phyloP scores from a whole-genome alignment of 2,888 invertebrate species.

The Notocelia uddmanniana region DNA sequence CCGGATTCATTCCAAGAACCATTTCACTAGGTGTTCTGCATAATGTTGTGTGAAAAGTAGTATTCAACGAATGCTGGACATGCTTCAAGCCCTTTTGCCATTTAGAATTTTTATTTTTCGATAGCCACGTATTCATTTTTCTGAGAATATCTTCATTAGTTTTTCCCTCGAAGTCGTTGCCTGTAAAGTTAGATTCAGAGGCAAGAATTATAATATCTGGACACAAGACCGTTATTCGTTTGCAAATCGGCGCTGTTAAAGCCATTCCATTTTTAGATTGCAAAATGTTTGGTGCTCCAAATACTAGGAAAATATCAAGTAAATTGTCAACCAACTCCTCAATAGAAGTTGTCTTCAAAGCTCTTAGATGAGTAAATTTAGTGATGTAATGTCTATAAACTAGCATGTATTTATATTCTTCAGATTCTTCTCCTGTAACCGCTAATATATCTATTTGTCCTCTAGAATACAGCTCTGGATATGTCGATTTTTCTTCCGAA shows the following conservation, averaged over 20 bases:
- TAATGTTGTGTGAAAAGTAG: slow-evolving; percentile 58
- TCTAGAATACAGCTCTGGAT: slow-evolving; percentile 63
- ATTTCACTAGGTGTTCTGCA: slow-evolving; percentile 64
- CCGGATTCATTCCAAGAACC: slow-evolving; percentile 61
- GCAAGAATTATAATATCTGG: slow-evolving; percentile 62
- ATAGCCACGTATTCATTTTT: slow-evolving; percentile 61
- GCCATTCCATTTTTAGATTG: slow-evolving; percentile 66
- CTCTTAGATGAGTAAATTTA: slow-evolving; percentile 64
- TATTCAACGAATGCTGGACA: slow-evolving; percentile 64
- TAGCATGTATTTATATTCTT: slow-evolving; percentile 65
- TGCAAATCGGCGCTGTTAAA: slow-evolving; percentile 63
- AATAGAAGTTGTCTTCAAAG: slow-evolving; percentile 60
- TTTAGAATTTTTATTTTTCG: slow-evolving; percentile 57
- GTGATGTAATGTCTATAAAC: slow-evolving; percentile 64
- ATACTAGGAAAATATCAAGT: slow-evolving; percentile 65
- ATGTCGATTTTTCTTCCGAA: slow-evolving; percentile 42
- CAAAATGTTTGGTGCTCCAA: slow-evolving; percentile 69
- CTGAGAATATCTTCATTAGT: slow-evolving; percentile 65
- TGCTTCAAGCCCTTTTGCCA: slow-evolving; percentile 68
- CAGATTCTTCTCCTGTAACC: slow-evolving; percentile 58
- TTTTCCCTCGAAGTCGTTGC: slow-evolving; percentile 55
- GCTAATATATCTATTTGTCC: slow-evolving; percentile 67
- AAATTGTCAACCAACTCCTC: slow-evolving; percentile 61
- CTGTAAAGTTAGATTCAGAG: slow-evolving; percentile 52
- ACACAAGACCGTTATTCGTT: slow-evolving; percentile 55